Conservation (phyloP, 2,113 vertebrate species). For the Sander lucioperca region DNA sequence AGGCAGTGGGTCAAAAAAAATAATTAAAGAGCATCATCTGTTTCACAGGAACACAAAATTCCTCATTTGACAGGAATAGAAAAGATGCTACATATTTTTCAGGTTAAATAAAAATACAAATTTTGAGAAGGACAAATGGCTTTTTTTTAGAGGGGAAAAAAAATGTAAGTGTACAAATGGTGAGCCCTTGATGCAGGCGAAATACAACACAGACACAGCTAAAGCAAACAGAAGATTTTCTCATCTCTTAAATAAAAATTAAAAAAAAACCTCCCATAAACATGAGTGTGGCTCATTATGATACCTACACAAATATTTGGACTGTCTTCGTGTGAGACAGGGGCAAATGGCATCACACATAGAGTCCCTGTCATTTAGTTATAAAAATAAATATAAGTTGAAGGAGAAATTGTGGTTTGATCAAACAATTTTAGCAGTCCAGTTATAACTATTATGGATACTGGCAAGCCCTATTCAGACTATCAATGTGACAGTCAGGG, state of each 20-base stretch:
- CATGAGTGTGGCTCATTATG: constrained; percentile 3
- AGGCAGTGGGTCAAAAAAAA: constrained; percentile 27
- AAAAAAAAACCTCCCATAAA: not conserved
- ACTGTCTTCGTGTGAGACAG: not conserved
- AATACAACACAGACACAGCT: constrained; percentile 1
- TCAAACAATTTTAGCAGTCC: constrained; percentile 28
- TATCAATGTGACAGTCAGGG: constrained; percentile 20
- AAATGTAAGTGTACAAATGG: not conserved
- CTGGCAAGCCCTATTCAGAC: constrained; percentile 17
- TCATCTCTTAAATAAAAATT: constrained; percentile 17
- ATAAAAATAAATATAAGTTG: constrained; percentile 74
- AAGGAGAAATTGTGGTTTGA: constrained; percentile 32
- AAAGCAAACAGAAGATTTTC: not conserved
- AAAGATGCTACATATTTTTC: constrained; percentile 23
- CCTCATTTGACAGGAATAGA: constrained; percentile 37
- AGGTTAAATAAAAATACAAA: constrained; percentile 52
- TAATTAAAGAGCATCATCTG: not conserved
- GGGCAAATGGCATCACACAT: not conserved
- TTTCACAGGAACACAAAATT: constrained; percentile 43
- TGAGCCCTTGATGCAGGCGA: not conserved
- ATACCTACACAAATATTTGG: constrained; percentile 13
- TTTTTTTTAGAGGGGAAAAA: not conserved
- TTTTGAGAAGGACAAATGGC: constrained; percentile 1
- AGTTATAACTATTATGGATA: not conserved
- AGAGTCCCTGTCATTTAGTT: constrained; percentile 29